Evolutionary conservation across 92 coral and sea anemone species (phyloP).

Genomic region (Parazoanthus swiftii): DNA sequence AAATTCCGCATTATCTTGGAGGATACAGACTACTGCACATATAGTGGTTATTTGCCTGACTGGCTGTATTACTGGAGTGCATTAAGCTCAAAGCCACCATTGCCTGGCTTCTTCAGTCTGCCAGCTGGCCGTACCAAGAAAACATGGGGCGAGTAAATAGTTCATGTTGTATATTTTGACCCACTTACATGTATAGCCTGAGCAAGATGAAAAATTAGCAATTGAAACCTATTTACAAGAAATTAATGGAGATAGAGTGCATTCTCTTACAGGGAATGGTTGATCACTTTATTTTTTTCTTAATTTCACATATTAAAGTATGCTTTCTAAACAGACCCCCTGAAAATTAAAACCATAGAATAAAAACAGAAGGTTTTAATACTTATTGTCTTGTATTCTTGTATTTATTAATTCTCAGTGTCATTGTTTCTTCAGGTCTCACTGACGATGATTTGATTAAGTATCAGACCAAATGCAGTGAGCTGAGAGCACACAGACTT

Average conservation of each 20-base stretch:
- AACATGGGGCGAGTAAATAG: slow-evolving; percentile 65
- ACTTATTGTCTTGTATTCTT: background rate
- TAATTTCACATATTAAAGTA: no score
- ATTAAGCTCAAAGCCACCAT: slow-evolving; percentile 67
- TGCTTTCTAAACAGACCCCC: no score
- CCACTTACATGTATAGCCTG: no score
- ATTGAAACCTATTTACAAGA: no score
- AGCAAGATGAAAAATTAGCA: no score
- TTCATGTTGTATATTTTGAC: background rate
- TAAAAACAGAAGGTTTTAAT: no score
- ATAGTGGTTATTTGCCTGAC: slow-evolving; percentile 72
- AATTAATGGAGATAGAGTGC: no score
- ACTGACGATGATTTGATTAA: slow-evolving; percentile 64
- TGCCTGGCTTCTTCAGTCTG: slow-evolving; percentile 62
- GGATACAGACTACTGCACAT: slow-evolving; percentile 67
- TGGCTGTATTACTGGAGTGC: slow-evolving; percentile 85
- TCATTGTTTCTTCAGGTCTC: slow-evolving; percentile 47
- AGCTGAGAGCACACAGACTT: slow-evolving; percentile 31
- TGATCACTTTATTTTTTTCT: no score
- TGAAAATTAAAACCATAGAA: no score
- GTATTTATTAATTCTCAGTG: background rate
- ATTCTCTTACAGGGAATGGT: no score
- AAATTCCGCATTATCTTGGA: slow-evolving; percentile 73
- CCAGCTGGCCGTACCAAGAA: slow-evolving; percentile 82
- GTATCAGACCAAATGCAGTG: slow-evolving; percentile 51